Evolutionary conservation across 1,140 invertebrate genomes (phyloP).

Genomic region (Choristoneura fumiferana): DNA sequence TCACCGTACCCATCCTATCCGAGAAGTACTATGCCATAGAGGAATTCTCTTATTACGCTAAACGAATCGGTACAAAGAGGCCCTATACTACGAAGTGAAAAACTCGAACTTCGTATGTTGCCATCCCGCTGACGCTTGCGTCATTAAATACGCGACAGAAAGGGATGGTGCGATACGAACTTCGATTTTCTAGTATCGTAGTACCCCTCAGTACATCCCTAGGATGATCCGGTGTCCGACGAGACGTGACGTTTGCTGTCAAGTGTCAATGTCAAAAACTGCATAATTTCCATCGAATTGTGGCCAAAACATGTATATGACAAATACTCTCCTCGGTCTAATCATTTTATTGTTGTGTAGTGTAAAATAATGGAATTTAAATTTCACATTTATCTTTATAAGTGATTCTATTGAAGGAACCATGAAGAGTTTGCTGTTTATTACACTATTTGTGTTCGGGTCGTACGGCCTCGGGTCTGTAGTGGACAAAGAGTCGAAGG

Average conservation of each 20-base stretch:
- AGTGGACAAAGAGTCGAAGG: constrained; percentile 60
- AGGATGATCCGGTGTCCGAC: not conserved
- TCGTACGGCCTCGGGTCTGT: constrained; percentile 44
- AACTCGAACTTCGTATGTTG: too few relatives aligned
- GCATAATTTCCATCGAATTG: constrained; percentile 13
- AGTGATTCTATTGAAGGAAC: constrained; percentile 18
- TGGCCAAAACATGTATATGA: constrained; percentile 17
- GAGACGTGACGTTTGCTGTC: not conserved
- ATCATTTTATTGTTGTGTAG: constrained; percentile 20
- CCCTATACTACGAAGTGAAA: too few relatives aligned
- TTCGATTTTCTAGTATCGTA: too few relatives aligned
- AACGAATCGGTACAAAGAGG: too few relatives aligned
- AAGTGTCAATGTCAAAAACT: constrained; percentile 13
- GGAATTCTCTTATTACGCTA: too few relatives aligned
- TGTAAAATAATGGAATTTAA: constrained; percentile 36
- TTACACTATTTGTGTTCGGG: constrained; percentile 50
- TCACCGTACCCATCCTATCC: too few relatives aligned
- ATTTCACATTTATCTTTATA: constrained; percentile 22
- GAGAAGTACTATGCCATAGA: too few relatives aligned
- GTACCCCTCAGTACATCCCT: too few relatives aligned
- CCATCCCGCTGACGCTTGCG: too few relatives aligned
- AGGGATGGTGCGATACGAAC: too few relatives aligned
- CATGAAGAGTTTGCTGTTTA: constrained; percentile 51
- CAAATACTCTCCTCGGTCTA: constrained; percentile 4
- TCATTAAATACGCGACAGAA: too few relatives aligned